Evolutionary conservation across 2,888 invertebrate species (phyloP).

Genomic region (Metalampra italica): DNA sequence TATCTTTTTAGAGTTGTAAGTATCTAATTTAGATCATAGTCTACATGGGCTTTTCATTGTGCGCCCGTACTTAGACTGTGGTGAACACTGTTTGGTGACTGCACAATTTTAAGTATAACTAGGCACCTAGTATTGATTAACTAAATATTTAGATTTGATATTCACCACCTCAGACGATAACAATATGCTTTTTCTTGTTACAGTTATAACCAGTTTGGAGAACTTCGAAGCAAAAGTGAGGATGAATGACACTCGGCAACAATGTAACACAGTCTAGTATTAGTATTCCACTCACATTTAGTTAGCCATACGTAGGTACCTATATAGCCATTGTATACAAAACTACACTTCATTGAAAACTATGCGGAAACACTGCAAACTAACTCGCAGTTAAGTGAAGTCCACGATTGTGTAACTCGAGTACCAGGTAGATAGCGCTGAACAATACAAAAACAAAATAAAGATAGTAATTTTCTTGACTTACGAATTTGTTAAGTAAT

Average conservation of each 20-base stretch:
- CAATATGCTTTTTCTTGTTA: constrained; percentile 30
- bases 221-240: constrained; percentile 39
- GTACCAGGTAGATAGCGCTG: not conserved
- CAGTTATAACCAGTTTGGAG: constrained; percentile 40
- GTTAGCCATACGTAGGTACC: too few relatives aligned
- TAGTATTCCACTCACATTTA: constrained; percentile 23
- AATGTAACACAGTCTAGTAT: constrained; percentile 10
- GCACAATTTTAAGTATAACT: too few relatives aligned
- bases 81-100: too few relatives aligned
- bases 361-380: constrained; percentile 49
- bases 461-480: not conserved
- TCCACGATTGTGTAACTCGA: not conserved
- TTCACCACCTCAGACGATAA: not conserved
- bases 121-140: too few relatives aligned
- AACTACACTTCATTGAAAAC: constrained; percentile 60
- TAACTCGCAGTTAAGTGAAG: constrained; percentile 43
- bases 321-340: constrained; percentile 21
- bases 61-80: too few relatives aligned
- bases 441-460: not conserved
- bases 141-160: not conserved
- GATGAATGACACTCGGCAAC: constrained; percentile 7
- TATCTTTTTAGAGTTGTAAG: too few relatives aligned
- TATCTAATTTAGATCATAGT: too few relatives aligned
- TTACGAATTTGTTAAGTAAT: too few relatives aligned
- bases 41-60: too few relatives aligned